Conservation (phyloP, 2,113 vertebrate species). For the Seriola quinqueradiata region DNA sequence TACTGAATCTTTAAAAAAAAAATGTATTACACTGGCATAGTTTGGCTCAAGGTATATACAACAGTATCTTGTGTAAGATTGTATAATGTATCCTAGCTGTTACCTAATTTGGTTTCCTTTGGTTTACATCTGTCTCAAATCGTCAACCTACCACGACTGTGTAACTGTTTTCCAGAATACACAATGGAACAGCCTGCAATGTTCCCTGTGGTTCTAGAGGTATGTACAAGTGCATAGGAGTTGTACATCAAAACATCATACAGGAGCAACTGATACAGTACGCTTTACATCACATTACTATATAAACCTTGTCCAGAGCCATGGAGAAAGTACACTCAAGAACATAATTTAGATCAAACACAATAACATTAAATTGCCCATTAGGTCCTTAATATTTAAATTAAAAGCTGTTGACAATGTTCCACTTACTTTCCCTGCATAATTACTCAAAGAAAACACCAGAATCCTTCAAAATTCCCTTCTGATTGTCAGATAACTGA, state of each 20-base stretch:
- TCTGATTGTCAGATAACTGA: neutral
- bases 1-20: neutral
- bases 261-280: neutral
- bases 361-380: neutral
- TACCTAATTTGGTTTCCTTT: neutral
- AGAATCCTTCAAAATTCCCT: neutral
- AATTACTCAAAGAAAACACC: neutral
- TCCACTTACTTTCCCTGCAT: too few relatives aligned
- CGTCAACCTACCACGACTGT: neutral
- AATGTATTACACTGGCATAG: neutral
- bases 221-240: neutral
- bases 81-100: neutral
- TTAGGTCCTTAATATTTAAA: neutral
- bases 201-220: neutral
- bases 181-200: constrained; percentile 1
- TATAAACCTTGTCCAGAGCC: neutral
- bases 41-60: neutral
- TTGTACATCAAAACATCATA: neutral
- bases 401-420: neutral
- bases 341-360: neutral
- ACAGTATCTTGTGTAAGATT: neutral
- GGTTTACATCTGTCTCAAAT: neutral
- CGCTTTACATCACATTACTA: neutral
- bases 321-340: neutral
- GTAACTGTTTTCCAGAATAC: constrained; percentile 5